Evolutionary conservation across 2,888 invertebrate genomes (phyloP), one percentile per base, ranked within the genome.

Genomic region (Cynaeus angustus): DNA sequence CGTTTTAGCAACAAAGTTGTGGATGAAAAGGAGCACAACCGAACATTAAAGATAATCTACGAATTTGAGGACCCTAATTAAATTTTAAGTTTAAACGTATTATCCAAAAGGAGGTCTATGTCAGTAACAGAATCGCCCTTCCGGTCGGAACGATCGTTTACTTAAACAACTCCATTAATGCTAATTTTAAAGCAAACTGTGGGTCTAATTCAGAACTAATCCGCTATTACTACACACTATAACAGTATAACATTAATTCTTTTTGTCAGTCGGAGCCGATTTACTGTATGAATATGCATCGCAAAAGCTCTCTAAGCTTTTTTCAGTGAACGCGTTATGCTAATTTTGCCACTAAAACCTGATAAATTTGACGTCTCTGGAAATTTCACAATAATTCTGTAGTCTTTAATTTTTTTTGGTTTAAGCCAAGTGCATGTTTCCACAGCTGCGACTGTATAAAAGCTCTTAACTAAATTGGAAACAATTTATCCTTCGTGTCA

Each of bases 91-190:
- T n/a, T 14, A 37, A 37, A 38, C 56, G 38, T 41, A 37, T 43
- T 56, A 43, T 21, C 56, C 12, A 21, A 56, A 43, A 45, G 16
- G 45, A 14, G 12, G 43, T n/a, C 56, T n/a, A n/a, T 21, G 58
- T 21, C 52, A 30, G 52, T 52, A 55, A 21, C 41, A 55, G 14
- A 58, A 28, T 58, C 43, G 45, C 28, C 59, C 45, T 59, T 59
- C 45, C 59, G 45, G 45, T 9, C 33, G 41, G 38, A 33, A 48
- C 26, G 50, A 61, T 61, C 61, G 37, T 61, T 50, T 50, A 50
- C 50, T 61, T 48, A 61, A 50, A 50, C 61, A 61, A 50, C 48
- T 50, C 61, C 61, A 61, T 61, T 61, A 61, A 61, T 61, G 61
- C 61, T 61, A 61, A 61, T 61, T 61, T 61, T 45, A 45, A 46